Percentiles rank a stretch among this genome's conserved stretches.
phyloP scores from a whole-genome alignment of 2,888 invertebrate species.

The Pilophorus perplexus region DNA sequence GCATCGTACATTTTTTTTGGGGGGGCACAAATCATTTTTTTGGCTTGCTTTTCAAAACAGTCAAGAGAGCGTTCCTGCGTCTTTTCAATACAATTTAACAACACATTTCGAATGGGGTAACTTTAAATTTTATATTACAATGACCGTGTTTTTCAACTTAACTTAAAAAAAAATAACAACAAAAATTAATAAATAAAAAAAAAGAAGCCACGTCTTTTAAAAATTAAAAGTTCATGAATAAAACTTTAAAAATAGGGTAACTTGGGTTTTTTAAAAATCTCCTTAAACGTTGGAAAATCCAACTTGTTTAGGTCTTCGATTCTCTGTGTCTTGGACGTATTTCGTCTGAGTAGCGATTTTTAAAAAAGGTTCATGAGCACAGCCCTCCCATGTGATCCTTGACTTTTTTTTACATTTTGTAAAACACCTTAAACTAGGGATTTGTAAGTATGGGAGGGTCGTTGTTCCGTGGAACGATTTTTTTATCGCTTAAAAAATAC shows the following conservation, averaged over 20 bases:
- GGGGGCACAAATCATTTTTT: constrained; percentile 11
- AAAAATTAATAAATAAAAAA: constrained; percentile 4
- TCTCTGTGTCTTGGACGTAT: constrained; percentile 34
- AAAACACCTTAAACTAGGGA: background rate
- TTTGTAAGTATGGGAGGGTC: too few relatives aligned
- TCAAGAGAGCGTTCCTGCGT: constrained; percentile 39
- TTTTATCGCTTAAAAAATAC: background rate
- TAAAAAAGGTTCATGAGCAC: constrained; percentile 24
- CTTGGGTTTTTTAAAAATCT: constrained; percentile 15
- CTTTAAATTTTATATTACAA: constrained; percentile 1
- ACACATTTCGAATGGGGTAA: constrained; percentile 1
- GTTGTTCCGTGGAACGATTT: background rate
- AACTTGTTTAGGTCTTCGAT: constrained; percentile 29
- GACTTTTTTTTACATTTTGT: background rate
- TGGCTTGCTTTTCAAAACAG: constrained; percentile 15
- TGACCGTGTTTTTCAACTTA: background rate
- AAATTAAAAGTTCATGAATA: constrained; percentile 2
- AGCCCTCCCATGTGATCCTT: background rate
- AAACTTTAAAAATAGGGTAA: constrained; percentile 28
- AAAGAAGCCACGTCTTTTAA: constrained; percentile 34
- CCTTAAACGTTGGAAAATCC: constrained; percentile 9
- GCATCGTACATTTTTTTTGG: too few relatives aligned
- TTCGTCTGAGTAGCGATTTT: constrained; percentile 12
- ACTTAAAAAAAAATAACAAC: constrained; percentile 26
- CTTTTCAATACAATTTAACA: constrained; percentile 30